These are phyloP conservation scores for Heliconius hortense DNA, from an alignment of 2,888 invertebrate genomes.

Conservation along the genomic window DNA sequence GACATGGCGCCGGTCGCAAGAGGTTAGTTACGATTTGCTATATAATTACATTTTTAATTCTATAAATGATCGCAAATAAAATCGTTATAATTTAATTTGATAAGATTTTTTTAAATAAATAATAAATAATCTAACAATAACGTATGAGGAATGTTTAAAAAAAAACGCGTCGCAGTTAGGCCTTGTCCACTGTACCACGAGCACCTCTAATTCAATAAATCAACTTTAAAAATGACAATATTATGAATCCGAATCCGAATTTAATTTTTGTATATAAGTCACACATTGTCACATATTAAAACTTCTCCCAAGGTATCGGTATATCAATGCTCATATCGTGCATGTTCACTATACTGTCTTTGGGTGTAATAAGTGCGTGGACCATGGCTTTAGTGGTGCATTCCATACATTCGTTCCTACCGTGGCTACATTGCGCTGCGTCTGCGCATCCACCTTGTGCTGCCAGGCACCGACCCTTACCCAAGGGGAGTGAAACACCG, in stretches of 20 bases:
- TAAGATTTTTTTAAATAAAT: too few relatives aligned
- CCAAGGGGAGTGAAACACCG: slow-evolving; percentile 63
- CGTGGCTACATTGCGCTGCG: slow-evolving; percentile 76
- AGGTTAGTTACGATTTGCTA: slow-evolving; percentile 55
- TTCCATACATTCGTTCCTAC: slow-evolving; percentile 69
- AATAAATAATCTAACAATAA: too few relatives aligned
- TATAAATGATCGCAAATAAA: too few relatives aligned
- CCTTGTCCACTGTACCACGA: too few relatives aligned
- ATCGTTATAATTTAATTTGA: too few relatives aligned
- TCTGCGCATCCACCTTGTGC: slow-evolving; percentile 65
- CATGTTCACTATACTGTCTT: slow-evolving; percentile 59
- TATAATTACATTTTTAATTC: too few relatives aligned
- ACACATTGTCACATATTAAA: not conserved
- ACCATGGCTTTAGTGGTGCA: slow-evolving; percentile 66
- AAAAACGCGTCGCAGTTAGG: too few relatives aligned
- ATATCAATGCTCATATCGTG: slow-evolving; percentile 65
- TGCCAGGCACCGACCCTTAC: slow-evolving; percentile 66
- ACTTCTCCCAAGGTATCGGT: slow-evolving; percentile 58
- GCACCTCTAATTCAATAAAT: too few relatives aligned
- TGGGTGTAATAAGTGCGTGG: slow-evolving; percentile 66
- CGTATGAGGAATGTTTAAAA: too few relatives aligned
- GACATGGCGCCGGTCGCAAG: slow-evolving; percentile 69
- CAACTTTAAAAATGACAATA: too few relatives aligned
- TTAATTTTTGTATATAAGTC: too few relatives aligned
- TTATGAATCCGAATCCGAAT: too few relatives aligned